Conservation (phyloP, 1,140 invertebrate genomes). For the Globodera rostochiensis region DNA sequence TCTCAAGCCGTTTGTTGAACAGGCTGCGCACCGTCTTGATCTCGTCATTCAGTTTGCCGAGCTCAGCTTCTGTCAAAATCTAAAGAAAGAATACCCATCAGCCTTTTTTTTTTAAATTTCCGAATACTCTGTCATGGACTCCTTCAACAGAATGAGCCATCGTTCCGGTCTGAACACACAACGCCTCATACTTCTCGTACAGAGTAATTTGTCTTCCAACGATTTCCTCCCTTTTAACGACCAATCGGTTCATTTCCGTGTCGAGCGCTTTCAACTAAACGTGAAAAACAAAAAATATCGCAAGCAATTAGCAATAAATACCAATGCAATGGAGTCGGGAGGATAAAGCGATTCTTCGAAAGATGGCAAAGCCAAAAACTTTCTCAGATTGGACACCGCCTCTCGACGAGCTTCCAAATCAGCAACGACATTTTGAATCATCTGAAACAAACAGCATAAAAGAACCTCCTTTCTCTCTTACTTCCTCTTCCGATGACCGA, state of each 20-base stretch:
- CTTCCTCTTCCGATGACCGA: not conserved
- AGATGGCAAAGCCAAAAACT: constrained; percentile 6
- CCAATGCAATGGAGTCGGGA: constrained; percentile 13
- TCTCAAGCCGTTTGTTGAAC: constrained; percentile 1
- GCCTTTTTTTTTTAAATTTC: not conserved
- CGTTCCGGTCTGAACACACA: constrained; percentile 1
- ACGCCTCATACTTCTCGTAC: constrained; percentile 1
- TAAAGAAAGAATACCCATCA: not conserved
- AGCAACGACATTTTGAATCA: not conserved
- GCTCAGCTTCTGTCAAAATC: constrained; percentile 17
- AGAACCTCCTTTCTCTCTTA: not conserved
- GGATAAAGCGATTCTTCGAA: constrained; percentile 23
- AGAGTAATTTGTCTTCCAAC: constrained; percentile 8
- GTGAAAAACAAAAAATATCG: not conserved
- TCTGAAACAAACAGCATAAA: not conserved
- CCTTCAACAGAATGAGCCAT: not conserved
- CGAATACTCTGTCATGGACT: constrained; percentile 13
- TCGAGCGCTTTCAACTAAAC: constrained; percentile 17
- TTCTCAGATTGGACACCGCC: constrained; percentile 17
- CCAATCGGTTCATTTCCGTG: constrained; percentile 9
- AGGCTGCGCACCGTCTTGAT: not conserved
- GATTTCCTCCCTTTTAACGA: constrained; percentile 9
- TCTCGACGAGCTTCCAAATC: constrained; percentile 13
- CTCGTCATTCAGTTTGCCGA: constrained; percentile 3
- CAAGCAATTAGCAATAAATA: not conserved